Percentiles rank a stretch among this genome's conserved stretches.
These are phyloP conservation scores for Cosmorhoe ocellata DNA, from an alignment of 2,888 invertebrate species.

Conservation along the genomic window DNA sequence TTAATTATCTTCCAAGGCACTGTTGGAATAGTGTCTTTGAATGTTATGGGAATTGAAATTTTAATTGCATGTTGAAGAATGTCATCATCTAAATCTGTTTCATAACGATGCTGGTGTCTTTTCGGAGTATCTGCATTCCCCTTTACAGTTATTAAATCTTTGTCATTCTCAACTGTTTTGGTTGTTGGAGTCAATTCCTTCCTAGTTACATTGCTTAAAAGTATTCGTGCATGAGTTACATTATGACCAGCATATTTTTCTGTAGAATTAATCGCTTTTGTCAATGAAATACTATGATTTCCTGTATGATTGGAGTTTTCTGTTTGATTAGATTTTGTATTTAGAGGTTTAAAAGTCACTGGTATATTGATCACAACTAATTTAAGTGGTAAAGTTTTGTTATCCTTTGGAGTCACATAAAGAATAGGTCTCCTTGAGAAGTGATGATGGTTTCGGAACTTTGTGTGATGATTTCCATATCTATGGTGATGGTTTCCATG, in stretches of 20 bases:
- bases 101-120: background rate
- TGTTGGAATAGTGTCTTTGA: conserved; percentile 13
- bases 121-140: background rate
- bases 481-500: conserved; percentile 11
- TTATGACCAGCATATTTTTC: background rate
- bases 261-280: background rate
- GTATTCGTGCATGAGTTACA: background rate
- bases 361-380: conserved; percentile 3
- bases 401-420: background rate
- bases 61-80: conserved; percentile 12
- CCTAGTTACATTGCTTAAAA: background rate
- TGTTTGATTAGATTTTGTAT: background rate
- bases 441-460: background rate
- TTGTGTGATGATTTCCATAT: conserved; percentile 5
- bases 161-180: background rate
- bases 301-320: background rate
- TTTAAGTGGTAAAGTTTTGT: background rate
- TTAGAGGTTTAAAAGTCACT: conserved; percentile 12
- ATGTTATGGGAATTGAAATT: conserved; percentile 17
- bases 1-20: background rate
- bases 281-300: background rate
- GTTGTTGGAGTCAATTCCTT: background rate
- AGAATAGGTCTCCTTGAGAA: background rate
- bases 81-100: conserved; percentile 11
- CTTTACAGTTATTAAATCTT: background rate